A percentile compares a stretch with the other conserved stretches of the same genome.
Conservation (phyloP, 37 sponge, comb jelly and placozoan species). For the Aphrocallistes beatrix region DNA sequence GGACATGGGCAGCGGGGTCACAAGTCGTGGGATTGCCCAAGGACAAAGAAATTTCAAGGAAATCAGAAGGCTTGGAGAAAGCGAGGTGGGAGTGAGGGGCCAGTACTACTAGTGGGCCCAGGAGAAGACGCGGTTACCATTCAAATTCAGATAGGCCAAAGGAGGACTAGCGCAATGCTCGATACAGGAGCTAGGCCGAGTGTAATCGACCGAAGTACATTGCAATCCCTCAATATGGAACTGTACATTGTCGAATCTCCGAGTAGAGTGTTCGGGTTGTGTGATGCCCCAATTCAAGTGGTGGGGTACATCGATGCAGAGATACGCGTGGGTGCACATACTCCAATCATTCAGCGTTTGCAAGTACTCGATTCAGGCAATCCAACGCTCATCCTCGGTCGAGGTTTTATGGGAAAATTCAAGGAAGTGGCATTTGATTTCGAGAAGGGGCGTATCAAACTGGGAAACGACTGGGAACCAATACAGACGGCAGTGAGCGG, state of each 20-base stretch:
- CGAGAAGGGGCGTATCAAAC: background rate
- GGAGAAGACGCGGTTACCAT: background rate
- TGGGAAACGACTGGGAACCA: background rate
- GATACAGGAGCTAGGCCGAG: background rate
- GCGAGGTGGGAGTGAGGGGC: background rate
- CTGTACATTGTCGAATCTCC: background rate
- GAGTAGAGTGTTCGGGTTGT: background rate
- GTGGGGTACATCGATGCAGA: background rate
- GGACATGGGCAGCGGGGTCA: background rate
- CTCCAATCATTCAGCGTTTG: background rate
- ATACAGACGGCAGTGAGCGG: background rate
- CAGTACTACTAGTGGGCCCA: background rate
- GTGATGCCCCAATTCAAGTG: background rate
- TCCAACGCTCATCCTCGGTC: background rate
- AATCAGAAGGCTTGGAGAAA: background rate
- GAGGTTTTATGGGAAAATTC: background rate
- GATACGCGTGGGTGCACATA: background rate
- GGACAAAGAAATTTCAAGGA: background rate
- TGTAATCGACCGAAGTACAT: background rate
- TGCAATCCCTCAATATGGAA: background rate
- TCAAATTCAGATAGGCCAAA: background rate
- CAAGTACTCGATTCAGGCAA: background rate
- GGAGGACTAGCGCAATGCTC: no score
- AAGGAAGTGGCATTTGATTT: background rate
- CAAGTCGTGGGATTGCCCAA: background rate